Conservation (phyloP, 2,797 vertebrate genomes). For the Tachyglossus aculeatus region DNA sequence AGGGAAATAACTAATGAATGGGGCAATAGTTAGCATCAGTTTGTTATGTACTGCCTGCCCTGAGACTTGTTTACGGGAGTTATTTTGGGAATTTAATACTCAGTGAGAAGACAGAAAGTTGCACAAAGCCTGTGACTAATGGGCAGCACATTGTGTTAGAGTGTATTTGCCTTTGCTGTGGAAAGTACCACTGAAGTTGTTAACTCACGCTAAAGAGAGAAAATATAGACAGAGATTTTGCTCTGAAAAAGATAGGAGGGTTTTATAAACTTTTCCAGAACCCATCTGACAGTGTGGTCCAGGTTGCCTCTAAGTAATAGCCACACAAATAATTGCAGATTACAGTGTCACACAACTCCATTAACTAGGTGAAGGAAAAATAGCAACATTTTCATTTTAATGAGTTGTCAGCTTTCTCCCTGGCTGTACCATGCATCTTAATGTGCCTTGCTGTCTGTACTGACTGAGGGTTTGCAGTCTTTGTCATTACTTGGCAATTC, state of each 20-base stretch:
- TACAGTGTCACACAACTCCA: constrained; percentile 61
- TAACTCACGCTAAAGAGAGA: constrained; percentile 34
- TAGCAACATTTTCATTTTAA: constrained; percentile 77
- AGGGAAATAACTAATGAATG: background rate
- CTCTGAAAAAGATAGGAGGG: background rate
- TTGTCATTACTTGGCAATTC: constrained; percentile 71
- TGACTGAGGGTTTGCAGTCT: constrained; percentile 64
- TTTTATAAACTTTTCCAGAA: constrained; percentile 38
- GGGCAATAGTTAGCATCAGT: background rate
- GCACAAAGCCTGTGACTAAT: constrained; percentile 47
- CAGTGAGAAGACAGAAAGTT: constrained; percentile 44
- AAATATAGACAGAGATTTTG: background rate
- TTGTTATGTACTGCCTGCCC: constrained; percentile 40
- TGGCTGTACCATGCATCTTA: constrained; percentile 58
- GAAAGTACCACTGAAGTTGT: constrained; percentile 50
- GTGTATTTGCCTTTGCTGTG: constrained; percentile 18
- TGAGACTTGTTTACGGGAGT: constrained; percentile 50
- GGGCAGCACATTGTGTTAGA: constrained; percentile 21
- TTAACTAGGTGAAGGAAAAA: constrained; percentile 76
- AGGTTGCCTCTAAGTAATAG: constrained; percentile 47
- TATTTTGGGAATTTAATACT: constrained; percentile 42
- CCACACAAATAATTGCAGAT: constrained; percentile 58
- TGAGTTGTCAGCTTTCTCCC: constrained; percentile 65
- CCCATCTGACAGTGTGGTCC: background rate
- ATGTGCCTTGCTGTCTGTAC: constrained; percentile 61